Base-by-base conservation (phyloP, 2,797 vertebrate genomes). In the Pseudochromis fuscus region DNA sequence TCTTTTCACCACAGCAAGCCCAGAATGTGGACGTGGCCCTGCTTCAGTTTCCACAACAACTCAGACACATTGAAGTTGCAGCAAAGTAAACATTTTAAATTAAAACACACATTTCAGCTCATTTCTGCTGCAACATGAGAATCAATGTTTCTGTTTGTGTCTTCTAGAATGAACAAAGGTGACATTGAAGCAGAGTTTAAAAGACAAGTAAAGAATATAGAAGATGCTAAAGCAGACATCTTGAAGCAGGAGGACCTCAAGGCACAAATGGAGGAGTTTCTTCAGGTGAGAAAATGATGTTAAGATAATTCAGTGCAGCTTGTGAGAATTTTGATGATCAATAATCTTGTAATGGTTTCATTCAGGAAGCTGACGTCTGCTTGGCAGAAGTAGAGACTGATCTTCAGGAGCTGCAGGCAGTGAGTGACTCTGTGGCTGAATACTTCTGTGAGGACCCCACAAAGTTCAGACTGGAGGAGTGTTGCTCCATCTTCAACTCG, bases 391-490 rank as follows among this genome's bases (percentile, higher is more conserved):
- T 83, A 0, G 75, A 91, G 37, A 23, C 23, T 0, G 86, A 90
- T 8, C 85, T 94, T 30, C 72, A 91, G 67, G 59, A 71, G 6
- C 60, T 96, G 42, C 82, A 82, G 52, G 67, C 83, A 0, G 56
- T 89, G 7, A 92, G 84, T 4, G 87, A 91, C 31, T 79, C 86
- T 1, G 91, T 96, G 60, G 93, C 94, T 0, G 93, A 94, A n/a
- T 96, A 94, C 84, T 94, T 95, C 85, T 96, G 95, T 55, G 95
- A 96, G 81, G 94, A 95, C 7, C 77, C 93, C 38, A 72, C 25
- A 12, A 89, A 83, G 31, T 95, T 95, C 82, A 89, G 77, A 71
- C 80, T 96, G 81, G 92, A 96, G 4, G 95, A 95, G 58, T 94
- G 94, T 68, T 95, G 94, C 71, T 87, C 88, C 40, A 87, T 95